Conservation (phyloP, 2,113 vertebrate genomes). For the Trichechus manatus region DNA sequence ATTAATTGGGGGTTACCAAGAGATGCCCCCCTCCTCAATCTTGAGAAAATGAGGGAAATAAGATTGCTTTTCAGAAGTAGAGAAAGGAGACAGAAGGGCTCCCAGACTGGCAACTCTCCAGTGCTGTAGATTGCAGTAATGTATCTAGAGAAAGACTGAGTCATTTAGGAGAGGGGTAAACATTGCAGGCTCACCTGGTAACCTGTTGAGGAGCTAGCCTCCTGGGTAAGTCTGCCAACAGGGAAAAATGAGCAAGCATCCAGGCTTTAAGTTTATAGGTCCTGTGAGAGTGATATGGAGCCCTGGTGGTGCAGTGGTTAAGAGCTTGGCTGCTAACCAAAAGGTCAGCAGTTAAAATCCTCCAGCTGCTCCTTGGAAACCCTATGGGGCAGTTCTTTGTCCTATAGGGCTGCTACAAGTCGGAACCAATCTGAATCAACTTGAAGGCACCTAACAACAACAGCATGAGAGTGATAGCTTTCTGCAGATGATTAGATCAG, state of each 20-base stretch:
- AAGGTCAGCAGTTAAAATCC: no score
- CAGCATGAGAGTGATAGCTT: background rate
- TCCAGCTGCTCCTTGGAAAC: no score
- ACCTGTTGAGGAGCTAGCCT: background rate
- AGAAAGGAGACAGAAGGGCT: background rate
- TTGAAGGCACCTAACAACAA: no score
- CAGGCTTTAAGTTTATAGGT: background rate
- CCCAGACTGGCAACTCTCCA: background rate
- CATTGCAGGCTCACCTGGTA: background rate
- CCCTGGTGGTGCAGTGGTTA: no score
- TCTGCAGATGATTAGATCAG: background rate
- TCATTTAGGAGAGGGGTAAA: background rate
- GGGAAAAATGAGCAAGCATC: background rate
- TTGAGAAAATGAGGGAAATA: conserved; percentile 9
- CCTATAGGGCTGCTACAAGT: no score
- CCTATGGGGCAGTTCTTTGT: no score
- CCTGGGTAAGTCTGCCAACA: background rate
- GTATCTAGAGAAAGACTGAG: background rate
- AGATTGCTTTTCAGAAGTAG: conserved; percentile 6
- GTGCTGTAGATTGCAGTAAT: background rate
- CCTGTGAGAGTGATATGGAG: background rate
- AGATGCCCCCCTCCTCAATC: background rate
- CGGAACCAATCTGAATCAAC: no score
- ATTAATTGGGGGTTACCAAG: conserved; percentile 1
- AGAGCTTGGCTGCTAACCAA: no score